Percentiles rank a stretch among this genome's conserved stretches.
phyloP scores from a whole-genome alignment of 1,140 invertebrate species.

The Trypoxylus dichotomus region DNA sequence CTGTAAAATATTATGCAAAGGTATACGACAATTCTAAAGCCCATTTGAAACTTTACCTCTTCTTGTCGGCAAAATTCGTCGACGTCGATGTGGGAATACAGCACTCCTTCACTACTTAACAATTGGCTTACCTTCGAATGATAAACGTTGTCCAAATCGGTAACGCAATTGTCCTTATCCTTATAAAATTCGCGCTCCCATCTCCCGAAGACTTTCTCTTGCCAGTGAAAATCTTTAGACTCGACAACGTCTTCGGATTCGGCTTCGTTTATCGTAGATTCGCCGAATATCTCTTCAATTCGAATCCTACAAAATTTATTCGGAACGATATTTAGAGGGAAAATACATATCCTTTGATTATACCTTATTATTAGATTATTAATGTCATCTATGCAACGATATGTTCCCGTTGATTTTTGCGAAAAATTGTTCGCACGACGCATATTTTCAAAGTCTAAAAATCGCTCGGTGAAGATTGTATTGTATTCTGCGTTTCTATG shows the following conservation, averaged over 20 bases:
- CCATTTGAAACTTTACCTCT: constrained; percentile 17
- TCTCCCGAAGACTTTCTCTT: constrained; percentile 47
- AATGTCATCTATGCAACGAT: constrained; percentile 44
- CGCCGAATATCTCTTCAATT: constrained; percentile 32
- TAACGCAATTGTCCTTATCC: constrained; percentile 45
- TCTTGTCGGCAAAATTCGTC: constrained; percentile 36
- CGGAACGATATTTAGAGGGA: neutral
- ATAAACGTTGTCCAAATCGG: constrained; percentile 46
- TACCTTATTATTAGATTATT: constrained; percentile 46
- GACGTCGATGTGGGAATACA: constrained; percentile 43
- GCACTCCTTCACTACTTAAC: constrained; percentile 31
- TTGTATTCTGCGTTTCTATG: neutral
- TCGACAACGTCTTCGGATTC: constrained; percentile 30
- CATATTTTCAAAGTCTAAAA: neutral
- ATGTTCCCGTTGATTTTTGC: constrained; percentile 43
- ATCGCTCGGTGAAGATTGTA: too few species aligned
- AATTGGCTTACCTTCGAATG: constrained; percentile 39
- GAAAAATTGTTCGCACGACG: neutral
- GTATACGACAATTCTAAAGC: neutral
- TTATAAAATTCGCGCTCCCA: constrained; percentile 43
- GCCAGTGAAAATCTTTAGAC: constrained; percentile 45
- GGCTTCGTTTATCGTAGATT: constrained; percentile 1
- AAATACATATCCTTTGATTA: too few species aligned
- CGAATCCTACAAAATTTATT: constrained; percentile 31
- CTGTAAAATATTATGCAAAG: neutral